phyloP scores from a whole-genome alignment of 2,888 invertebrate species.

The Spisula solida region DNA sequence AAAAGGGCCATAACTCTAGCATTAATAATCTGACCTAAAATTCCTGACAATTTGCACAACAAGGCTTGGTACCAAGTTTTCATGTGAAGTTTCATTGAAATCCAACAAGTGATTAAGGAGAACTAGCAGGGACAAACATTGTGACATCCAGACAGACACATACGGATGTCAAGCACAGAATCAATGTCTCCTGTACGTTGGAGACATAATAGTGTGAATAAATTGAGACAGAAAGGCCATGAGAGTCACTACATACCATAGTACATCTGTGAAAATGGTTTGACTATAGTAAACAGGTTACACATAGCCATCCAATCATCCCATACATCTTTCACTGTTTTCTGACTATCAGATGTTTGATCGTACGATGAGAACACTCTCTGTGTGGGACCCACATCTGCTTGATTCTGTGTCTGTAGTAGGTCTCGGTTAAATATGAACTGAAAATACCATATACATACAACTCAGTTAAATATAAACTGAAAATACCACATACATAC shows the following conservation, averaged over 20 bases:
- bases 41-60: too few relatives aligned
- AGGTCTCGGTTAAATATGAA: constrained; percentile 86
- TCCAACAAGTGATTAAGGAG: too few relatives aligned
- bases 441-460: constrained; percentile 67
- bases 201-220: too few relatives aligned
- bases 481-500: constrained; percentile 59
- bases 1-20: too few relatives aligned
- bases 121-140: too few relatives aligned
- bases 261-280: constrained; percentile 94
- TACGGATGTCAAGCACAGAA: too few relatives aligned
- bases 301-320: constrained; percentile 98
- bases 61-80: too few relatives aligned
- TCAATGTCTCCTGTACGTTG: too few relatives aligned
- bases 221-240: too few relatives aligned
- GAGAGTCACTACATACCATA: constrained; percentile 88
- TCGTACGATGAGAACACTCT: constrained; percentile 97
- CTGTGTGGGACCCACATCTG: constrained; percentile 92
- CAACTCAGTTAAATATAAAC: constrained; percentile 86
- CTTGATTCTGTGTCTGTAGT: constrained; percentile 82
- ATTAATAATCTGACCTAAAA: too few relatives aligned
- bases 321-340: constrained; percentile 95
- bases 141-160: too few relatives aligned
- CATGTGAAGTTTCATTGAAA: too few relatives aligned
- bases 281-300: constrained; percentile 94
- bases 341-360: constrained; percentile 93